Percentiles rank a stretch among this genome's conserved stretches.
Evolutionary conservation across 2,797 vertebrate species (phyloP).

Genomic region (Muscicapa comitata): DNA sequence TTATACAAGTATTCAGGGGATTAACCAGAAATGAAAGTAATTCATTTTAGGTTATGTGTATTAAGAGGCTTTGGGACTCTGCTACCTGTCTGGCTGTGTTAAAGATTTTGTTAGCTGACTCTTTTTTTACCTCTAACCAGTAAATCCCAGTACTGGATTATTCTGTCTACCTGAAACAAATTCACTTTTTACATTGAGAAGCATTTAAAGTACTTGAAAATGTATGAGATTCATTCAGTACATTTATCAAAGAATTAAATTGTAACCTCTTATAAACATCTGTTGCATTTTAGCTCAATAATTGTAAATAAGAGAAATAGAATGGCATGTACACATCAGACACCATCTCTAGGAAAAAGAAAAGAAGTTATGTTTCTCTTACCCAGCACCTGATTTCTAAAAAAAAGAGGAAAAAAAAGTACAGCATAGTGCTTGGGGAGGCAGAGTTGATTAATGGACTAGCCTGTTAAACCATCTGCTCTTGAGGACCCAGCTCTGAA

Average conservation of each 20-base stretch:
- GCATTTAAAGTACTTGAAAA: constrained; percentile 19
- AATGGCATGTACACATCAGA: not conserved
- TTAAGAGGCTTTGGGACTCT: constrained; percentile 46
- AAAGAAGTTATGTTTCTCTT: constrained; percentile 20
- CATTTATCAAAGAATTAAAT: constrained; percentile 57
- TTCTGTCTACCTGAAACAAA: constrained; percentile 4
- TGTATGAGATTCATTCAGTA: constrained; percentile 34
- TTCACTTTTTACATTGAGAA: constrained; percentile 11
- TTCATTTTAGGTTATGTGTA: constrained; percentile 56
- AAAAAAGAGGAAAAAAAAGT: not conserved
- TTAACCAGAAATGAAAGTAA: constrained; percentile 62
- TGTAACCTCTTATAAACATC: constrained; percentile 55
- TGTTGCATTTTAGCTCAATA: constrained; percentile 67
- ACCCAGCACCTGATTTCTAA: constrained; percentile 26
- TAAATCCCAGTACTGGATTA: constrained; percentile 22
- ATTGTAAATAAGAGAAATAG: constrained; percentile 61
- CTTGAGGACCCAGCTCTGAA: constrained; percentile 56
- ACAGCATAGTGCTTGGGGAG: constrained; percentile 41
- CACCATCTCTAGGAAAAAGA: not conserved
- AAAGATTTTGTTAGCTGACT: constrained; percentile 28
- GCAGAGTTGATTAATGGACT: constrained; percentile 72
- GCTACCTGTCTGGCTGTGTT: constrained; percentile 11
- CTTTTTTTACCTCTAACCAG: not conserved
- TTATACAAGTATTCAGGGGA: constrained; percentile 60
- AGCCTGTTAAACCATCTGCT: constrained; percentile 67